These are phyloP conservation scores for Diadegma fenestrale DNA, from an alignment of 2,888 invertebrate species.

Conservation along the genomic window DNA sequence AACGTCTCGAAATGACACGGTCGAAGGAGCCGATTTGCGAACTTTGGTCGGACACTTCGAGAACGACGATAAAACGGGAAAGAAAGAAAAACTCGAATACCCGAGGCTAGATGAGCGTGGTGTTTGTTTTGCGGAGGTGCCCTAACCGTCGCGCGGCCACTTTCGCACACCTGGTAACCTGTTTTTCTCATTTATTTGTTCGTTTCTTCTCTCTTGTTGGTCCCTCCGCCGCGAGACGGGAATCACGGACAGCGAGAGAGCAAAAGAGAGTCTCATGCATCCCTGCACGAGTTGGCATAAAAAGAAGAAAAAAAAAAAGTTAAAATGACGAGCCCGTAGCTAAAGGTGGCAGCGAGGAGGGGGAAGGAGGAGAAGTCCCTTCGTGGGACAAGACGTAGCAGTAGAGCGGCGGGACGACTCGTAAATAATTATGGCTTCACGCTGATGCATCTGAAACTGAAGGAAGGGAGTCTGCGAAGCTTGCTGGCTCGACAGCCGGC, in stretches of 20 bases:
- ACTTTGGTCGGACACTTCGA: neutral
- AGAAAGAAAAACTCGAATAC: slow-evolving; percentile 26
- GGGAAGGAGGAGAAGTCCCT: slow-evolving; percentile 24
- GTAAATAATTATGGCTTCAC: slow-evolving; percentile 71
- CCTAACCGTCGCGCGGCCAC: slow-evolving; percentile 16
- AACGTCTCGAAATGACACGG: neutral
- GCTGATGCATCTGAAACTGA: slow-evolving; percentile 50
- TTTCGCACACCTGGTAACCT: slow-evolving; percentile 44
- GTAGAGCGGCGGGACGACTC: slow-evolving; percentile 62
- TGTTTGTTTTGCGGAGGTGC: slow-evolving; percentile 37
- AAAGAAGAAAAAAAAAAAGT: neutral
- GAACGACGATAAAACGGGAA: slow-evolving; percentile 4
- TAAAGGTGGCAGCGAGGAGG: neutral
- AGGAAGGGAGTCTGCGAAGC: slow-evolving; percentile 38
- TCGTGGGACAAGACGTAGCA: neutral
- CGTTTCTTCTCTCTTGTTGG: slow-evolving; percentile 2
- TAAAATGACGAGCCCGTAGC: neutral
- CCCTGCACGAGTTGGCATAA: neutral
- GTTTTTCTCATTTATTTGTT: slow-evolving; percentile 8
- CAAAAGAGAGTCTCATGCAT: neutral
- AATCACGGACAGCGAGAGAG: slow-evolving; percentile 44
- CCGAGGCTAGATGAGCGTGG: slow-evolving; percentile 21
- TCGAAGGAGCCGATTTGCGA: neutral
- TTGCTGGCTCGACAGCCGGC: neutral
- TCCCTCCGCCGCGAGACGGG: slow-evolving; percentile 3